These are phyloP conservation scores for Carcharodon carcharias DNA, from an alignment of 2,797 vertebrate genomes.

Conservation along the genomic window DNA sequence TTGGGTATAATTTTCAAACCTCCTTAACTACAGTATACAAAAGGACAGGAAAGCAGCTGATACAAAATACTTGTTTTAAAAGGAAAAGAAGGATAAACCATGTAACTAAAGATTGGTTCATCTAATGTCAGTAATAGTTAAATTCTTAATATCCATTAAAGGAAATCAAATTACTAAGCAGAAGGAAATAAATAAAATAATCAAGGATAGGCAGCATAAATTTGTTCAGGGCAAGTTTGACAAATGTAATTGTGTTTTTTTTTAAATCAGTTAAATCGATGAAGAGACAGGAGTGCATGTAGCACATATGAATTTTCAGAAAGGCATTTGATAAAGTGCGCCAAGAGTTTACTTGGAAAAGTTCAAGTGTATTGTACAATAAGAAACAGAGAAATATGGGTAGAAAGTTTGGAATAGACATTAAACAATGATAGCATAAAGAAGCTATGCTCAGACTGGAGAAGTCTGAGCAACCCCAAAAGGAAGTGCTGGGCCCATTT, in stretches of 20 bases:
- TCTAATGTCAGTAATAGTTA: neutral
- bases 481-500: neutral
- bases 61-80: neutral
- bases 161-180: neutral
- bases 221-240: neutral
- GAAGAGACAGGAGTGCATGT: neutral
- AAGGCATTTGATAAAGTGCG: neutral
- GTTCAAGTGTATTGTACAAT: neutral
- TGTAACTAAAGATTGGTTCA: neutral
- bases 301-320: neutral
- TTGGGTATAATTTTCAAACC: neutral
- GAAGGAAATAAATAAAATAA: neutral
- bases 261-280: neutral
- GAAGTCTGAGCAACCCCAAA: neutral
- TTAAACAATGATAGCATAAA: neutral
- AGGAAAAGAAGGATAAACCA: neutral
- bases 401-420: neutral
- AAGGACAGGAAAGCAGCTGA: neutral
- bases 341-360: neutral
- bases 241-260: neutral
- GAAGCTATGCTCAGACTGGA: neutral
- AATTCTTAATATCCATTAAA: neutral
- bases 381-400: neutral
- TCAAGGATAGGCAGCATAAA: neutral
- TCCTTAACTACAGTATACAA: neutral